Percentiles rank a stretch among this genome's conserved stretches.
Evolutionary conservation across 2,888 invertebrate species (phyloP).

Genomic region (Portevinia maculata): DNA sequence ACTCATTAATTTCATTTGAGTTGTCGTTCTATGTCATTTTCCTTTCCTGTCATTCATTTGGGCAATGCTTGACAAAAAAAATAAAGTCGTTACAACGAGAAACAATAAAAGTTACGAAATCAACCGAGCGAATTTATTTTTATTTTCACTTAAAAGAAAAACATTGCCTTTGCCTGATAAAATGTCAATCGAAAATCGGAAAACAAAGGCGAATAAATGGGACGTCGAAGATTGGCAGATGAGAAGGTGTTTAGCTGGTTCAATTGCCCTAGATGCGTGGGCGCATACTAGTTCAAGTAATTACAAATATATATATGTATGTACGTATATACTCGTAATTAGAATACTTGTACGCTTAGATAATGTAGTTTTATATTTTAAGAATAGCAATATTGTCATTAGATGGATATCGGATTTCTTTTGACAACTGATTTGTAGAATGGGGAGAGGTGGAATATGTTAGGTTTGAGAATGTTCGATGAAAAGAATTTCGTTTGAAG

Average conservation of each 20-base stretch:
- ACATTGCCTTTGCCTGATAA: conserved; percentile 27
- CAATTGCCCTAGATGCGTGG: conserved; percentile 69
- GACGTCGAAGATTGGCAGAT: neutral
- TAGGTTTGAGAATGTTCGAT: no score
- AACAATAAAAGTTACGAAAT: conserved; percentile 65
- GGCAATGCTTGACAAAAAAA: conserved; percentile 39
- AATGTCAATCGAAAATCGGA: conserved; percentile 57
- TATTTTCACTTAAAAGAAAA: conserved; percentile 52
- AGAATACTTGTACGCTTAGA: neutral
- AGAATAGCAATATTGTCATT: conserved; percentile 31
- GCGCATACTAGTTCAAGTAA: conserved; percentile 56
- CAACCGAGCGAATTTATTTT: conserved; percentile 57
- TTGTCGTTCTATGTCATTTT: conserved; percentile 3
- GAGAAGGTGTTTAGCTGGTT: neutral
- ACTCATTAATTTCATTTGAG: conserved; percentile 7
- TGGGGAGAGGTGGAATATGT: no score
- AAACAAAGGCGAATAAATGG: conserved; percentile 33
- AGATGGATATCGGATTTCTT: conserved; percentile 9
- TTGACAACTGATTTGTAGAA: conserved; percentile 9
- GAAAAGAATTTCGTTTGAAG: no score
- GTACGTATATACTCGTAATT: conserved; percentile 7
- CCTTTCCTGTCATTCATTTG: conserved; percentile 10
- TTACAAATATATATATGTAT: neutral
- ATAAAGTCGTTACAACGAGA: conserved; percentile 23
- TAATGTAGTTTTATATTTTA: neutral